Evolutionary conservation across 2,113 vertebrate species (phyloP).

Genomic region (Formicarius rufipectus): DNA sequence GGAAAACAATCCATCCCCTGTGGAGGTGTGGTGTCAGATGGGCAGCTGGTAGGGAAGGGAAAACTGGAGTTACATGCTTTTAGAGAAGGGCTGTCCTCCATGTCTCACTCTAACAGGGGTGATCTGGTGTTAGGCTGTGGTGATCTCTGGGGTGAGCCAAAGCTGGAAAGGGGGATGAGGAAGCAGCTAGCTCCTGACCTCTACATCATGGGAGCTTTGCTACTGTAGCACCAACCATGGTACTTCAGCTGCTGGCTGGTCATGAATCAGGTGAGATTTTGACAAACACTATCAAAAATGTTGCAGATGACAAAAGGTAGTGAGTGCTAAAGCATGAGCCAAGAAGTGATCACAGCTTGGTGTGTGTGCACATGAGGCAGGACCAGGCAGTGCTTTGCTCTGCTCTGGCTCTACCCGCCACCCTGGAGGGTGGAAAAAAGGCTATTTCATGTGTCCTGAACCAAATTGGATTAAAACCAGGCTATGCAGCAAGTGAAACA

Average conservation of each 20-base stretch:
- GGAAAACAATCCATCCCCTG: background rate
- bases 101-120: background rate
- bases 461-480: background rate
- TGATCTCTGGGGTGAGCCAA: background rate
- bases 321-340: fast-evolving
- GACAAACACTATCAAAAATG: background rate
- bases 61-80: background rate
- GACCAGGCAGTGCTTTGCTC: fast-evolving
- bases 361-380: fast-evolving
- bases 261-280: background rate
- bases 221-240: fast-evolving
- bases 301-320: background rate
- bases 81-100: fast-evolving
- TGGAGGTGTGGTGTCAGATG: fast-evolving
- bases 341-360: background rate
- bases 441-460: background rate
- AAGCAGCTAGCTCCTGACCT: background rate
- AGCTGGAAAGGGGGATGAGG: too few species aligned
- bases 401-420: fast-evolving
- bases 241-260: background rate
- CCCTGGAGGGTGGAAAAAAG: fast-evolving
- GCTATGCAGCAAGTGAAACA: background rate
- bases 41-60: background rate
- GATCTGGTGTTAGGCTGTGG: background rate
- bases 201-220: fast-evolving